These are phyloP conservation scores for Mormyrus proboscirostris DNA, from an alignment of 2,797 vertebrate species.

Conservation along the genomic window DNA sequence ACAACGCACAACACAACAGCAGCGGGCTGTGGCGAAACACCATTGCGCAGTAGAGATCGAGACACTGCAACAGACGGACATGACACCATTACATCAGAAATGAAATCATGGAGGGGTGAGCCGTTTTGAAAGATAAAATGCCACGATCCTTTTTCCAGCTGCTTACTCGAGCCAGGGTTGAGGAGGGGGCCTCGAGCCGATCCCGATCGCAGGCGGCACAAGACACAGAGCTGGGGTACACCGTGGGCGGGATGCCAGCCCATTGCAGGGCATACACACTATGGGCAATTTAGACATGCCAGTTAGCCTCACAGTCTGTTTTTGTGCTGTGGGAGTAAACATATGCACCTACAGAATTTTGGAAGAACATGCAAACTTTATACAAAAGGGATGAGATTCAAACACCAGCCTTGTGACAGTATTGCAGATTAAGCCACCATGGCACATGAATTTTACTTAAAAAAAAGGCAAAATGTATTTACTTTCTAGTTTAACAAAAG, in stretches of 20 bases:
- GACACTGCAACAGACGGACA: background rate
- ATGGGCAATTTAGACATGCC: background rate
- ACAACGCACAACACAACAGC: background rate
- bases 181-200: background rate
- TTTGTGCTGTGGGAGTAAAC: background rate
- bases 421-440: background rate
- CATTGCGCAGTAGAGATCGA: background rate
- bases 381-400: background rate
- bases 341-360: background rate
- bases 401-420: background rate
- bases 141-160: background rate
- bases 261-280: background rate
- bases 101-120: background rate
- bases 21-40: background rate
- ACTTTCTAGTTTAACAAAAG: background rate
- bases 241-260: background rate
- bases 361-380: background rate
- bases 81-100: background rate
- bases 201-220: background rate
- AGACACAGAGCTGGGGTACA: background rate
- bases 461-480: background rate
- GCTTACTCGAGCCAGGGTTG: background rate
- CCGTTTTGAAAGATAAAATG: background rate
- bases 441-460: background rate
- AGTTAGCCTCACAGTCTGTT: background rate